Evolutionary conservation across 2,113 vertebrate genomes (phyloP), one percentile per base, ranked within the genome.

Genomic region (Channa argus): DNA sequence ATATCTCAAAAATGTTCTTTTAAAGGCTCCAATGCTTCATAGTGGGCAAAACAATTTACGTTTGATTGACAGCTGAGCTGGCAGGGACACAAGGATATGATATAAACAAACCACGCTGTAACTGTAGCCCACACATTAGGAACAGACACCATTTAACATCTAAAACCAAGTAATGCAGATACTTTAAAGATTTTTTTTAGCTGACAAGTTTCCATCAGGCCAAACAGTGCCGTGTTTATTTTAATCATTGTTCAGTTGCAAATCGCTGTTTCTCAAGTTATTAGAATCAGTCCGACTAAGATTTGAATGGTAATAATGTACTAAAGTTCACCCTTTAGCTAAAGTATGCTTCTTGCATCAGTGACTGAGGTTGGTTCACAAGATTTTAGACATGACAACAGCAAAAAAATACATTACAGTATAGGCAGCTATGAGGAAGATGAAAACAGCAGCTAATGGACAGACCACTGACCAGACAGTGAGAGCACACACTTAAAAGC

Each of bases 401-500:
- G 6, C 9, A 11, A 2, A 39, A 56, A 37, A 44, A 51, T 56
- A 77, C 43, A 8, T 45, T 4, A 77, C 58, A 63, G 46, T 12
- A 34, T 1, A 8, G 41, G 41, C 62, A 67, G 14, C n/a, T 54
- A 33, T 58, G 14, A 58, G 50, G 43, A 74, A 51, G 62, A 34
- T 70, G 45, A 55, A 46, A 64, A 59, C 60, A 67, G 65, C 45
- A 24, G 9, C 68, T 81, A 77, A 83, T 78, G 77, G 66, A 69
- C 43, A 15, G 36, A 59, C 8, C 45, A 49, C 66, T 62, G 55
- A 88, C 56, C 56, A 46, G n/a, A 77, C 76, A 68, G 55, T 37
- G 45, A 70, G 69, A 80, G 62, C 59, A 64, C 56, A 52, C 74
- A 78, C 68, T 80, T 69, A 75, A 82, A 82, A 77, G 67, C 10